Evolutionary conservation across 2,113 vertebrate species (phyloP).

Genomic region (Lethenteron reissneri): DNA sequence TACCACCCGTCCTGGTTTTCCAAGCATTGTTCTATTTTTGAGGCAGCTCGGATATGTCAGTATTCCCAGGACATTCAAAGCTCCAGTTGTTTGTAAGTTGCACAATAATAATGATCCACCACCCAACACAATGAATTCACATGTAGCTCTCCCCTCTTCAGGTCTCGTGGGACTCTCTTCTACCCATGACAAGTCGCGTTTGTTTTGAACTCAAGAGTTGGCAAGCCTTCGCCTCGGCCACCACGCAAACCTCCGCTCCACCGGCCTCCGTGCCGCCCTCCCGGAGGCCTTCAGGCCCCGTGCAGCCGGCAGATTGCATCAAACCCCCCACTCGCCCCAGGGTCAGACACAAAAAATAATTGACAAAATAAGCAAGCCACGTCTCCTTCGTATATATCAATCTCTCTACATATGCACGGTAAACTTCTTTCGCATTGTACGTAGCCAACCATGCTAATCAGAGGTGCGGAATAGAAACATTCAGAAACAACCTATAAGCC

Average conservation of each 20-base stretch:
- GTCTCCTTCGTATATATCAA: conserved; percentile 1
- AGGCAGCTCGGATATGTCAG: no score
- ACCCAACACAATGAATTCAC: no score
- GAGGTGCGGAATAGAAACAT: not conserved
- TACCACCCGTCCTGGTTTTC: no score
- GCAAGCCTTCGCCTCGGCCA: not conserved
- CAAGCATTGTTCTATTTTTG: no score
- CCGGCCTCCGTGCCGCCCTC: not conserved
- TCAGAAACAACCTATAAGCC: no score
- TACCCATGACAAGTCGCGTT: not conserved
- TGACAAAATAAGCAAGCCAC: not conserved
- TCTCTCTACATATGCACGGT: not conserved
- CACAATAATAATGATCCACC: no score
- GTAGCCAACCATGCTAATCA: not conserved
- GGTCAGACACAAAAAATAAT: not conserved
- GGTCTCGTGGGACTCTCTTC: not conserved
- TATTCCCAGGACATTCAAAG: no score
- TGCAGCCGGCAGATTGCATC: not conserved
- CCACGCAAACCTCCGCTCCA: not conserved
- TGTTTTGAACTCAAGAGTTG: not conserved
- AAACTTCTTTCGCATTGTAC: not conserved
- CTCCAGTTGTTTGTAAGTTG: no score
- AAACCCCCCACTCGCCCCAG: not conserved
- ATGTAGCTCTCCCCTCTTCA: no score
- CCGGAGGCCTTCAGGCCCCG: not conserved